Conservation (phyloP, 1,140 invertebrate species). For the Nasonia longicornis region DNA sequence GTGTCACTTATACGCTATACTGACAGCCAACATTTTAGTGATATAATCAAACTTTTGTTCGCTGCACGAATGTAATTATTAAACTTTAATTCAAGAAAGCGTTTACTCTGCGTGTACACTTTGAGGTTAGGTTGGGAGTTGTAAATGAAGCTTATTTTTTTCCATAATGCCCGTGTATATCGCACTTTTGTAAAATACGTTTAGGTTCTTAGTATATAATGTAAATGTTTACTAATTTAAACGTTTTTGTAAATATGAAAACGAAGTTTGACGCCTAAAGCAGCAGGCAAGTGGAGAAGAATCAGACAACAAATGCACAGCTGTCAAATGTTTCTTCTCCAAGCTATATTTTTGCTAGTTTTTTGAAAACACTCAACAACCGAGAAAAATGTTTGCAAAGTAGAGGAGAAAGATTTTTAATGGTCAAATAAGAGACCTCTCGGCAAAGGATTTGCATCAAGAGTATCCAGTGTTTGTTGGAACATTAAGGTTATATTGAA, state of each 20-base stretch:
- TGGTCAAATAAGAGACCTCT: background rate
- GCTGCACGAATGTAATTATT: background rate
- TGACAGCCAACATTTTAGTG: background rate
- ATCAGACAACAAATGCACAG: conserved; percentile 2
- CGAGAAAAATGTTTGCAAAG: background rate
- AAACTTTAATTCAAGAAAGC: background rate
- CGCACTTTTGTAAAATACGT: background rate
- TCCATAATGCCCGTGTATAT: background rate
- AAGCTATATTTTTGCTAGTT: conserved; percentile 20
- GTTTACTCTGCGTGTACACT: background rate
- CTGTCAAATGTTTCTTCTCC: conserved; percentile 28
- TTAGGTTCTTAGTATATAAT: background rate
- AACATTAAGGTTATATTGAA: conserved; percentile 1
- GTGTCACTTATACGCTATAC: background rate
- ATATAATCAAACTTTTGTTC: background rate
- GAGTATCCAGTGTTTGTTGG: background rate
- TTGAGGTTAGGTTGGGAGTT: background rate
- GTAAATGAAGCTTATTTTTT: background rate
- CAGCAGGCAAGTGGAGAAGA: background rate
- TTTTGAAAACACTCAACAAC: background rate
- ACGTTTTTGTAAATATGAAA: background rate
- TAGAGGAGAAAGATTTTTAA: background rate
- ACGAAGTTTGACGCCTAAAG: background rate
- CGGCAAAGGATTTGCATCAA: background rate
- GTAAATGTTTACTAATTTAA: background rate